Evolutionary conservation across 2,888 invertebrate genomes (phyloP).

Genomic region (Apamea monoglypha): DNA sequence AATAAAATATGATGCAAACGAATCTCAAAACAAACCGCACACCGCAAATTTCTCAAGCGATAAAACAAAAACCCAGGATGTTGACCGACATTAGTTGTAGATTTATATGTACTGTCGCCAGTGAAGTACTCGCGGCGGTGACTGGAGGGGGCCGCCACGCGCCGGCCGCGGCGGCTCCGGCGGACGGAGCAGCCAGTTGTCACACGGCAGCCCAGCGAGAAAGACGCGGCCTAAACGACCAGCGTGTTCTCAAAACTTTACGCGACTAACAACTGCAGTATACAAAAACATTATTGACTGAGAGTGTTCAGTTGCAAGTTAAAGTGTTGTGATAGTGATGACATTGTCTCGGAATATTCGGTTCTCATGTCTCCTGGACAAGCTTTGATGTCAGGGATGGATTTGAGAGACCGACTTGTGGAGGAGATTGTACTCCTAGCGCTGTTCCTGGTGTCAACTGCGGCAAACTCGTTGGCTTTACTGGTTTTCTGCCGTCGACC

Average conservation of each 20-base stretch:
- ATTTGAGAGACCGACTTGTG: slow-evolving; percentile 84
- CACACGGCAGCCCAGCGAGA: slow-evolving; percentile 85
- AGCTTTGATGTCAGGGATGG: slow-evolving; percentile 88
- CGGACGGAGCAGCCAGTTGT: slow-evolving; percentile 79
- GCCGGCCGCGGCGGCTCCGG: slow-evolving; percentile 67
- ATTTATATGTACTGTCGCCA: slow-evolving; percentile 68
- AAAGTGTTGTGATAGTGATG: slow-evolving; percentile 86
- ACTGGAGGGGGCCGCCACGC: slow-evolving; percentile 76
- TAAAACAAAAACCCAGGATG: slow-evolving; percentile 70
- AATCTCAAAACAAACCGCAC: slow-evolving; percentile 58
- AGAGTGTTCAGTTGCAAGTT: slow-evolving; percentile 87
- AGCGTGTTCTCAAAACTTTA: slow-evolving; percentile 89
- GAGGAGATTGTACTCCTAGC: slow-evolving; percentile 88
- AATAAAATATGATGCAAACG: slow-evolving; percentile 46
- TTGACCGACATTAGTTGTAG: slow-evolving; percentile 71
- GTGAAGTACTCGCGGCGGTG: slow-evolving; percentile 57
- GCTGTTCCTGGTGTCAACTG: slow-evolving; percentile 92
- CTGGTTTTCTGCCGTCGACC: slow-evolving; percentile 94
- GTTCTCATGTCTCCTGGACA: slow-evolving; percentile 86
- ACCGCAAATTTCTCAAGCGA: slow-evolving; percentile 65
- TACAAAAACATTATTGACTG: slow-evolving; percentile 76
- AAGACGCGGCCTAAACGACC: slow-evolving; percentile 86
- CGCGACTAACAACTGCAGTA: slow-evolving; percentile 88
- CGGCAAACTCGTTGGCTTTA: slow-evolving; percentile 93
- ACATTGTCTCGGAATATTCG: slow-evolving; percentile 83